Evolutionary conservation across 2,113 vertebrate genomes (phyloP).

Genomic region (Australoheros scitulus): DNA sequence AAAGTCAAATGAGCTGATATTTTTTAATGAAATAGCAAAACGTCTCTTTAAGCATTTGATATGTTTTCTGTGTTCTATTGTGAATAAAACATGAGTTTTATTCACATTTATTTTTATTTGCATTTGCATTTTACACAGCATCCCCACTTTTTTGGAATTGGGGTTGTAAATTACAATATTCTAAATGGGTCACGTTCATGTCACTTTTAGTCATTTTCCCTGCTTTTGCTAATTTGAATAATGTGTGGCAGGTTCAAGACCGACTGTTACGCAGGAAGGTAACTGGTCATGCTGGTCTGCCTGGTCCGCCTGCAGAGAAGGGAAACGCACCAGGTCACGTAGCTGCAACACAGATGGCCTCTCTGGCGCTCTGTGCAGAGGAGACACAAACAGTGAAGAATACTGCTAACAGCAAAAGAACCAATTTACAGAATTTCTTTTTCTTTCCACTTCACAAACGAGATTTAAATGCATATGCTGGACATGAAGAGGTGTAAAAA

Average conservation of each 20-base stretch:
- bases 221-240: background rate
- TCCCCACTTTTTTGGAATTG: background rate
- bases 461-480: background rate
- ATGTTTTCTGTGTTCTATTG: background rate
- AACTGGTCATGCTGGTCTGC: constrained; percentile 84
- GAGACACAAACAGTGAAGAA: constrained; percentile 63
- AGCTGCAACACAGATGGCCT: constrained; percentile 73
- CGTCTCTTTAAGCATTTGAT: background rate
- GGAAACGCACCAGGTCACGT: constrained; percentile 70
- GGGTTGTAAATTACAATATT: background rate
- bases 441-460: background rate
- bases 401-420: constrained; percentile 67
- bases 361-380: constrained; percentile 71
- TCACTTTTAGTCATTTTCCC: background rate
- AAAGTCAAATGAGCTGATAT: background rate
- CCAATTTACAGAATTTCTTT: background rate
- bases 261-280: constrained; percentile 65
- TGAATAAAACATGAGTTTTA: background rate
- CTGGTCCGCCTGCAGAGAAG: constrained; percentile 73
- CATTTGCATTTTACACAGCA: background rate
- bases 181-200: no score
- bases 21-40: background rate
- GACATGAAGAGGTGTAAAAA: background rate
- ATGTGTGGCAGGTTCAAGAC: constrained; percentile 27
- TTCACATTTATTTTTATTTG: no score